Conservation (phyloP, 2,113 vertebrate species). For the Sapajus apella region DNA sequence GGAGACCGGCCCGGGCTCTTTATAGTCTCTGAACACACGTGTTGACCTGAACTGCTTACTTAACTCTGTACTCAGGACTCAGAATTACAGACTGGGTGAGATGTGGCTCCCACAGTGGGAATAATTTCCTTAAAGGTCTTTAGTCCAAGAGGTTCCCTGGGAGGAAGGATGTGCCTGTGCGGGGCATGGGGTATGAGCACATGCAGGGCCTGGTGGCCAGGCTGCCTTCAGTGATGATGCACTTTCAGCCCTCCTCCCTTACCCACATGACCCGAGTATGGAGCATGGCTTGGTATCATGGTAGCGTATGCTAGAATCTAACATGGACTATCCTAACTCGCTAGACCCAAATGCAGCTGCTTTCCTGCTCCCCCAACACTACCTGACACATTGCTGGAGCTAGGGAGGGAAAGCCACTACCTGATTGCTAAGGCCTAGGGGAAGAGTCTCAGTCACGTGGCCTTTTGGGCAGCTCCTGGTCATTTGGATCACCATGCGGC, state of each 20-base stretch:
- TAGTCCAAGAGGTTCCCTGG: not conserved
- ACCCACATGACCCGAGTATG: not conserved
- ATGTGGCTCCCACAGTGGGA: not conserved
- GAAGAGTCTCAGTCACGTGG: not conserved
- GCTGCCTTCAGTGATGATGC: not conserved
- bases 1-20: not conserved
- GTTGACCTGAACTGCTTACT: not conserved
- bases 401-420: not conserved
- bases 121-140: not conserved
- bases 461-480: not conserved
- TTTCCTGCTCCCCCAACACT: no score
- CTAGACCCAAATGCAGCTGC: not conserved
- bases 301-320: not conserved
- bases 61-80: not conserved
- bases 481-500: not conserved
- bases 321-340: not conserved
- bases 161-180: not conserved
- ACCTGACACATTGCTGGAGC: not conserved
- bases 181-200: no score
- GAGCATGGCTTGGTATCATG: fast-evolving
- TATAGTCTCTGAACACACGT: not conserved
- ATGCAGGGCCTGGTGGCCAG: fast-evolving
- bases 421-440: not conserved
- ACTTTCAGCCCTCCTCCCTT: not conserved
- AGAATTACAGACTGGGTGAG: not conserved